These are phyloP conservation scores for Capreolus pygargus DNA, from an alignment of 2,113 vertebrate species.

Conservation along the genomic window DNA sequence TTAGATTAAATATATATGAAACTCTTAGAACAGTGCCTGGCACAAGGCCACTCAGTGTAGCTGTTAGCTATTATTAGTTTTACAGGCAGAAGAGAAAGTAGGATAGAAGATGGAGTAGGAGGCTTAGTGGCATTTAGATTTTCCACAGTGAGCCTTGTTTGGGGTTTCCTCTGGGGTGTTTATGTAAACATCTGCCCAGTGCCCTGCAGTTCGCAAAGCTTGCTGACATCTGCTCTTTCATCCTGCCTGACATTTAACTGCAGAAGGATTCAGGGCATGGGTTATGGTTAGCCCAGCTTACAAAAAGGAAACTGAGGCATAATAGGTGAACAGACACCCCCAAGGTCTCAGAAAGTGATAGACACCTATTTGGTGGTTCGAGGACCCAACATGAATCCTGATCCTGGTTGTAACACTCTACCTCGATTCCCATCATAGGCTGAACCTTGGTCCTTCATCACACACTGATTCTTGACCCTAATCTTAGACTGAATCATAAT, in stretches of 20 bases:
- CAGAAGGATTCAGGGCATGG: not conserved
- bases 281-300: not conserved
- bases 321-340: not conserved
- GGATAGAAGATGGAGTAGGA: not conserved
- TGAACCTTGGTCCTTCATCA: not conserved
- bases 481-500: not conserved
- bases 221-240: not conserved
- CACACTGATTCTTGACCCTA: not conserved
- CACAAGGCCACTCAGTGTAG: not conserved
- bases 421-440: not conserved
- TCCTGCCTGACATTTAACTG: not conserved
- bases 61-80: slow-evolving; percentile 11
- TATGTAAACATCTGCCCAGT: slow-evolving; percentile 5
- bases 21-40: not conserved
- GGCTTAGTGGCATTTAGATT: not conserved
- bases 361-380: not conserved
- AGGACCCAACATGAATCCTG: not conserved
- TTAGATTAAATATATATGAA: not conserved
- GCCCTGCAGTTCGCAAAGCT: not conserved
- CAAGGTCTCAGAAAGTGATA: not conserved
- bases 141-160: not conserved
- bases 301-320: slow-evolving; percentile 20
- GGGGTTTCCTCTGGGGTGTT: slow-evolving; percentile 2
- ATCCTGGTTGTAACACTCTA: not conserved
- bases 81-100: not conserved